Evolutionary conservation across 2,888 invertebrate species (phyloP), one percentile per base, ranked within the genome.

Genomic region (Baronia brevicornis): DNA sequence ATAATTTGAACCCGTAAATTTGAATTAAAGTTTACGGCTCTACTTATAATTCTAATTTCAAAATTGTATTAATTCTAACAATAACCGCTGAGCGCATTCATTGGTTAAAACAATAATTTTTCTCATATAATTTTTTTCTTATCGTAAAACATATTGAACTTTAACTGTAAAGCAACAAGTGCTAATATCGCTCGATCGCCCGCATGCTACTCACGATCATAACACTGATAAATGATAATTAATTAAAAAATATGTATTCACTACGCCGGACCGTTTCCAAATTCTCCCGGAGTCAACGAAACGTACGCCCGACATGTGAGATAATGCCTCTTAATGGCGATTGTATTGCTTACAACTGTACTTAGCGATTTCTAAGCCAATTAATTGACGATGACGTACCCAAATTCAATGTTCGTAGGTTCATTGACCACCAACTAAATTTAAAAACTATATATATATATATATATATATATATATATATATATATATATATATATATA

Each of bases 221-320:
- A 47, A 49, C 43, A 53, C 46, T 46, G 44, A 67, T 65, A 67
- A 60, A 65, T 66, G 68, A 68, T 78, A 77, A 77, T 77, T 79
- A 78, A 78, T 75, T 79, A 70, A 73, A 68, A 70, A 73, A 67
- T 67, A 66, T 66, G 62, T 68, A 70, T 65, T 59, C 60, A 68
- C 58, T 65, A 68, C 67, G 71, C 70, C 67, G 64, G 51, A 51
- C 51, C 44, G 49, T 72, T 75, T 71, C 67, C 71, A 75, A 79
- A 77, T 72, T 66, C 55, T 65, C 70, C 64, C 52, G 58, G 62
- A 74, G 66, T 65, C 67, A 66, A 71, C 69, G 69, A 60, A 62
- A 67, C 70, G 69, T 72, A 64, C 53, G 56, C 54, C 52, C 35
- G 37, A 46, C 24, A 24, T 29, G 34, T 12, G 34, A 32, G 28